These are phyloP conservation scores for Diglossa cyanea DNA, from an alignment of 2,797 vertebrate genomes.

Conservation along the genomic window DNA sequence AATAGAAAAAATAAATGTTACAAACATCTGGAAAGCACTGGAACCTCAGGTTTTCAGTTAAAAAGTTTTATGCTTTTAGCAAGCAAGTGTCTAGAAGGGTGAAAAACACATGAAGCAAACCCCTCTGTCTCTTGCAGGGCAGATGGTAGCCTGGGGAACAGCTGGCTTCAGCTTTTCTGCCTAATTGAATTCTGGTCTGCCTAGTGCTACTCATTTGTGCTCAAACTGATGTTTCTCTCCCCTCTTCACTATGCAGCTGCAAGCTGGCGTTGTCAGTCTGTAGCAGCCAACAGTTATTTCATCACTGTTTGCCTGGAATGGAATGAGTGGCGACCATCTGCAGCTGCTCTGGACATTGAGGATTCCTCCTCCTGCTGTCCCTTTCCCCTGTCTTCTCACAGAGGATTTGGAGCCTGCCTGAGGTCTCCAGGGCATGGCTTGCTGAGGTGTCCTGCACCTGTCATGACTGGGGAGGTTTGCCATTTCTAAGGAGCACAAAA, in stretches of 20 bases:
- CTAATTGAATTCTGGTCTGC: not conserved
- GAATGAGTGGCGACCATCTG: not conserved
- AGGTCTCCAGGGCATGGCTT: not conserved
- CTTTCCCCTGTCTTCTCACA: no score
- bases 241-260: not conserved
- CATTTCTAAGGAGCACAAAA: not conserved
- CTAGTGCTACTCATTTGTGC: not conserved
- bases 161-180: not conserved
- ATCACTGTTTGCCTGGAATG: not conserved
- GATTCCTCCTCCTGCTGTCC: not conserved
- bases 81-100: not conserved
- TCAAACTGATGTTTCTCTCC: not conserved
- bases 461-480: fast-evolving
- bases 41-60: not conserved
- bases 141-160: not conserved
- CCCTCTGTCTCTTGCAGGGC: not conserved
- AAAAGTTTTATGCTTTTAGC: not conserved
- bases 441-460: not conserved
- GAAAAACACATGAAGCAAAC: not conserved
- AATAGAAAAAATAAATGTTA: not conserved
- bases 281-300: not conserved
- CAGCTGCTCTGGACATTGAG: not conserved
- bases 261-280: not conserved
- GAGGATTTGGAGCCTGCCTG: not conserved
- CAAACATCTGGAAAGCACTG: not conserved